Evolutionary conservation across 1,140 invertebrate species (phyloP).

Genomic region (Spodoptera frugiperda): DNA sequence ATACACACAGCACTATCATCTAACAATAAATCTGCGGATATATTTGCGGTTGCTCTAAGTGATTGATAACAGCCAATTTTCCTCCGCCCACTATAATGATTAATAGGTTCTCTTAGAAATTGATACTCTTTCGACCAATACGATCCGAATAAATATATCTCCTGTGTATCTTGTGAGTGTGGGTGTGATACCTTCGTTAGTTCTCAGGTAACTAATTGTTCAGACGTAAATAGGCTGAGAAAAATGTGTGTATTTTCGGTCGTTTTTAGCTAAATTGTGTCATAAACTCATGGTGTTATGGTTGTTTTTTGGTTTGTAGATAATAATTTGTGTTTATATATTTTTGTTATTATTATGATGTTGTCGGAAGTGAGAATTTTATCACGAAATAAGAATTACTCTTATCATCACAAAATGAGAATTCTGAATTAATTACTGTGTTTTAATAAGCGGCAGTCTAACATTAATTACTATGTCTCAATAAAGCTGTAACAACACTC

Average conservation of each 20-base stretch:
- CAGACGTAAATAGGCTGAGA: background rate
- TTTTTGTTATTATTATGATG: no score
- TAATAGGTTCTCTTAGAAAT: conserved; percentile 32
- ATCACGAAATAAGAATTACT: no score
- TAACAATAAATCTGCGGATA: conserved; percentile 40
- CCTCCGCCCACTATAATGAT: conserved; percentile 34
- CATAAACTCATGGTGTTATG: background rate
- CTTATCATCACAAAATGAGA: no score
- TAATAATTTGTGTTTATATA: no score
- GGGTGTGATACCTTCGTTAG: background rate
- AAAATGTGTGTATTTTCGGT: background rate
- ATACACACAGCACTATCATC: conserved; percentile 1
- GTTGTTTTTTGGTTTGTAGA: no score
- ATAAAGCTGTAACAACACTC: no score
- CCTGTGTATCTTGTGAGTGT: conserved; percentile 1
- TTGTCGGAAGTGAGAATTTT: no score
- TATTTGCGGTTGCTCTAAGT: background rate
- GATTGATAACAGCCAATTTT: conserved; percentile 38
- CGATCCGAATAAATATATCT: conserved; percentile 21
- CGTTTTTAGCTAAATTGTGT: background rate
- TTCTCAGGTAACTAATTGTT: conserved; percentile 16
- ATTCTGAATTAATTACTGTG: no score
- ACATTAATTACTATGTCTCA: no score
- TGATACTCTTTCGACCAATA: conserved; percentile 38
- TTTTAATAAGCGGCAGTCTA: no score